Conservation (phyloP, 2,888 invertebrate genomes). For the Nebria salina region DNA sequence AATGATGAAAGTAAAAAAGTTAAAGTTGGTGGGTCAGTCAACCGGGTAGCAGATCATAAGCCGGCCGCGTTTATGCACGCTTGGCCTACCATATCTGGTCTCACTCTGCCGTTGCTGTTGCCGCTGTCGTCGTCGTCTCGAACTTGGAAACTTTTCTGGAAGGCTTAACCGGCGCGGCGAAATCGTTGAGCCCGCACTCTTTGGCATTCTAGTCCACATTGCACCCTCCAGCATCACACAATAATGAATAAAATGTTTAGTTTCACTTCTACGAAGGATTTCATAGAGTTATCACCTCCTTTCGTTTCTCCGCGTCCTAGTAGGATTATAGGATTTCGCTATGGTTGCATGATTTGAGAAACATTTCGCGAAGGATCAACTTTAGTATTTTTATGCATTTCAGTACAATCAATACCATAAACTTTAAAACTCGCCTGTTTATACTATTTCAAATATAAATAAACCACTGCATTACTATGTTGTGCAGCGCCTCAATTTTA, state of each 20-base stretch:
- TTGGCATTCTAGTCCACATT: neutral
- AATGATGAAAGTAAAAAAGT: neutral
- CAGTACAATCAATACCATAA: conserved; percentile 32
- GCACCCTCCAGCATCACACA: conserved; percentile 14
- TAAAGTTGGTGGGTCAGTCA: neutral
- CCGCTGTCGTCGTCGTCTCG: conserved; percentile 3
- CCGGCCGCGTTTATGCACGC: conserved; percentile 39
- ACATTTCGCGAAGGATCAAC: conserved; percentile 45
- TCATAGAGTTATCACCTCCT: conserved; percentile 49
- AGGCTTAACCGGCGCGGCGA: conserved; percentile 30
- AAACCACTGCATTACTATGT: conserved; percentile 11
- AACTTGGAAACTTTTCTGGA: conserved; percentile 37
- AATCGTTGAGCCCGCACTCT: neutral
- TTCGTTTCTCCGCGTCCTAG: conserved; percentile 37
- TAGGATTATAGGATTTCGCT: conserved; percentile 48
- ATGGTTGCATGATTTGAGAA: conserved; percentile 47
- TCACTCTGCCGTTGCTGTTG: neutral
- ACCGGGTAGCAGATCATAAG: conserved; percentile 28
- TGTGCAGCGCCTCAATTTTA: neutral
- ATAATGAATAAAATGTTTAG: conserved; percentile 51
- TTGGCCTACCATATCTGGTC: conserved; percentile 14
- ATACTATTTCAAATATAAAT: conserved; percentile 17
- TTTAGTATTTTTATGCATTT: conserved; percentile 47
- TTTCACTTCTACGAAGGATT: conserved; percentile 49
- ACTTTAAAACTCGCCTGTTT: conserved; percentile 14